Conservation (phyloP, 2,113 vertebrate genomes). For the Epinephelus fuscoguttatus region DNA sequence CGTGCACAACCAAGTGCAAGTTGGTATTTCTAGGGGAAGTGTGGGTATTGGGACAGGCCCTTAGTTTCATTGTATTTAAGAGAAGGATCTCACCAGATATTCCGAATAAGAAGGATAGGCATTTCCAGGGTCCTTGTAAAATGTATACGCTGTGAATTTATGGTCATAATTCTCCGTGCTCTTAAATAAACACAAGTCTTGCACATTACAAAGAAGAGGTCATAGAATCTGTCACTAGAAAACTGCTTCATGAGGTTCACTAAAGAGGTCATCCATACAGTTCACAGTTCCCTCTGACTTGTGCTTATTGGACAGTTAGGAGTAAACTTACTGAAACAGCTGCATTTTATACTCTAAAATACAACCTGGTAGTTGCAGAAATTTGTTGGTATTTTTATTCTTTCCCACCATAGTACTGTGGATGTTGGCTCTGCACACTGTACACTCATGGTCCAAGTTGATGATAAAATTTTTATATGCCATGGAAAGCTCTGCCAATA, state of each 20-base stretch:
- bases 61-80: too few relatives aligned
- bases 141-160: neutral
- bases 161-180: neutral
- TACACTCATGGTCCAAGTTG: conserved; percentile 26
- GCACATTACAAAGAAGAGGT: neutral
- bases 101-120: neutral
- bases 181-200: conserved; percentile 1
- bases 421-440: neutral
- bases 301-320: neutral
- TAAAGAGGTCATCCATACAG: neutral
- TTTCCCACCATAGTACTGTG: neutral
- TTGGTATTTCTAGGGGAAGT: too few relatives aligned
- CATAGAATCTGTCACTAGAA: neutral
- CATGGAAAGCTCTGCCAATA: conserved; percentile 26
- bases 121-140: neutral
- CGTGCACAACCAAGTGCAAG: too few relatives aligned
- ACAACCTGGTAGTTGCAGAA: neutral
- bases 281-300: neutral
- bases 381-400: conserved; percentile 10
- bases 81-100: neutral
- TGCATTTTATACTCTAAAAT: neutral
- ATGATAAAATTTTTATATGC: conserved; percentile 17
- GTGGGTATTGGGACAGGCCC: too few relatives aligned
- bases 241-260: neutral
- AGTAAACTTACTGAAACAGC: neutral